Percentiles rank a stretch among this genome's conserved stretches.
Conservation (phyloP, 2,888 invertebrate species). For the Aricia artaxerxes region DNA sequence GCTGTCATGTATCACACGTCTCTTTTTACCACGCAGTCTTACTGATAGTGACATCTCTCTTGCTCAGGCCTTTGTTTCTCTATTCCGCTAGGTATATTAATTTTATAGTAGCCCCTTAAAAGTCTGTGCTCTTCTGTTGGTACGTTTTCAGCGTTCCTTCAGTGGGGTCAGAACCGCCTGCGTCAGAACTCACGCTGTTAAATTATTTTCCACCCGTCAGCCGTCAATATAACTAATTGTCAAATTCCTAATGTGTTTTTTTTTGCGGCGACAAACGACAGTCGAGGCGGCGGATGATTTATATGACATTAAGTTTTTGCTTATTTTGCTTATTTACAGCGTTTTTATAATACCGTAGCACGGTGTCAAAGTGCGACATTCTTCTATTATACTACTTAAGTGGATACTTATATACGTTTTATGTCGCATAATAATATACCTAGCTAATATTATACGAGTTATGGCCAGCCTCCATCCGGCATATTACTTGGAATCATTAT, state of each 20-base stretch:
- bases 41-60: too few species aligned
- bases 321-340: conserved; percentile 14
- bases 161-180: too few species aligned
- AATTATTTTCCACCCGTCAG: not conserved
- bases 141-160: not conserved
- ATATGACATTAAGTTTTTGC: conserved; percentile 29
- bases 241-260: conserved; percentile 27
- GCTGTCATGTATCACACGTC: too few species aligned
- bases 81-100: too few species aligned
- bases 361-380: conserved; percentile 11
- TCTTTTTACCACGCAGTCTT: too few species aligned
- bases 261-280: conserved; percentile 25
- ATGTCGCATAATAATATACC: not conserved
- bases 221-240: conserved; percentile 22
- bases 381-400: not conserved
- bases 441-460: not conserved
- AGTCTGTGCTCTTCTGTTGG: too few species aligned
- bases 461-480: not conserved
- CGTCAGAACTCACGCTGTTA: not conserved
- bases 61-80: too few species aligned
- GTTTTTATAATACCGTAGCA: conserved; percentile 17
- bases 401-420: not conserved
- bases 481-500: not conserved
- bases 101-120: too few species aligned
- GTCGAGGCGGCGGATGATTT: conserved; percentile 6